Percentiles rank a stretch among this genome's conserved stretches.
phyloP scores from a whole-genome alignment of 2,113 vertebrate genomes.

The Python bivittatus region DNA sequence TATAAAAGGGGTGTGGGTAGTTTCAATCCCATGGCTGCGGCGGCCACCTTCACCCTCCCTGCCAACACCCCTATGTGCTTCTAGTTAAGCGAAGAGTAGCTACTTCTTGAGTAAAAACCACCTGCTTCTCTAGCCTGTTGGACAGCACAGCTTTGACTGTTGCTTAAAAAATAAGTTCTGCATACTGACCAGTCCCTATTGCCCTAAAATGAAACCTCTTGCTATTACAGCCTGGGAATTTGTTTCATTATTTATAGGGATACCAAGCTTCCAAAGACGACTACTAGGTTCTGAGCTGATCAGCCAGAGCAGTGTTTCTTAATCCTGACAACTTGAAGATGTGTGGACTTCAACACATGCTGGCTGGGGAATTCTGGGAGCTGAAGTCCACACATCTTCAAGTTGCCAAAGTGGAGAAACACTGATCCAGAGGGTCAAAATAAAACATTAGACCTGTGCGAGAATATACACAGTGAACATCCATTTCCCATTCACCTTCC shows the following conservation, averaged over 20 bases:
- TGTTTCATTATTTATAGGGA: neutral
- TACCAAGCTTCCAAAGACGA: neutral
- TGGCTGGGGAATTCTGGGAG: neutral
- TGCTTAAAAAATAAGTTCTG: constrained; percentile 55
- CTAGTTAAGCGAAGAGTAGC: constrained; percentile 16
- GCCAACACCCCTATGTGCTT: neutral
- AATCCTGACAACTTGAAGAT: neutral
- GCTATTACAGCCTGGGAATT: constrained; percentile 43
- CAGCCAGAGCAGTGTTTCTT: neutral
- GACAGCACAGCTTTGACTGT: constrained; percentile 47
- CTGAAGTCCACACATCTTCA: neutral
- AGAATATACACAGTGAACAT: neutral
- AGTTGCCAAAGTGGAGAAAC: neutral
- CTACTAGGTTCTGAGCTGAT: neutral
- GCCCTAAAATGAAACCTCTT: constrained; percentile 58
- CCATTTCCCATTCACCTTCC: neutral
- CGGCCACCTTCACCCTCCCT: neutral
- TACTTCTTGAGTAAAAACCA: constrained; percentile 18
- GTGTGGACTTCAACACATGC: neutral
- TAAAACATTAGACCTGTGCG: neutral
- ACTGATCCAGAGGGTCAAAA: constrained; percentile 15
- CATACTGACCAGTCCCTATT: constrained; percentile 48
- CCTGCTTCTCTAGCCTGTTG: constrained; percentile 23
- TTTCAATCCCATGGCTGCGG: neutral
- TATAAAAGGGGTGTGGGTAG: no score